These are phyloP conservation scores for Triplophysa tibetana DNA, from an alignment of 2,113 vertebrate species.

Conservation along the genomic window DNA sequence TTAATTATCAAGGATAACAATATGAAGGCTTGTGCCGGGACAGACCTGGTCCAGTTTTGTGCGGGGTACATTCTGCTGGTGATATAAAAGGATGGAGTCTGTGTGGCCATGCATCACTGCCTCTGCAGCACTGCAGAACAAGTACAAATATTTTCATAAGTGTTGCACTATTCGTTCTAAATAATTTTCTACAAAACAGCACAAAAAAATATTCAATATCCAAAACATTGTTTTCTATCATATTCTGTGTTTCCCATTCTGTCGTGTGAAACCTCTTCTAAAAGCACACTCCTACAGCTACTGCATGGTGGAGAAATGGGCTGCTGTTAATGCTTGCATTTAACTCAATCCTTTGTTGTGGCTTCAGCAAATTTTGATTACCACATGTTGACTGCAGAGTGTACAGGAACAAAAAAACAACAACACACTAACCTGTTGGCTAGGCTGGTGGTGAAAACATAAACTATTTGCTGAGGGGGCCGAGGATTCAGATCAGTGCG, in stretches of 20 bases:
- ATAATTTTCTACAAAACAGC: neutral
- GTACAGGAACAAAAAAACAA: neutral
- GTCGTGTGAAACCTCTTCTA: neutral
- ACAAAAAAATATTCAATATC: neutral
- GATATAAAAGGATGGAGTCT: constrained; percentile 92
- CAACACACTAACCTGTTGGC: constrained; percentile 88
- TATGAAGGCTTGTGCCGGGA: neutral
- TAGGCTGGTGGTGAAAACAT: constrained; percentile 93
- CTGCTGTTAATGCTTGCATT: neutral
- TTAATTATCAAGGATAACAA: neutral
- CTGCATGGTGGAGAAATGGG: neutral
- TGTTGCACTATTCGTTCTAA: neutral
- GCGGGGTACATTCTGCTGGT: constrained; percentile 92
- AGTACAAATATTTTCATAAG: constrained; percentile 42
- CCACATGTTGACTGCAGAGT: neutral
- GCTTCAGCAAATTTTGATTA: neutral
- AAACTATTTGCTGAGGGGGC: constrained; percentile 84
- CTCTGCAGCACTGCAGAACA: constrained; percentile 85
- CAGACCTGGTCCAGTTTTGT: constrained; percentile 91
- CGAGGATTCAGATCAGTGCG: constrained; percentile 75
- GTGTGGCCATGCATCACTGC: constrained; percentile 91
- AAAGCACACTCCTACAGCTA: constrained; percentile 10
- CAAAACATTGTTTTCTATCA: neutral
- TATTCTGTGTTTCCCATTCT: neutral
- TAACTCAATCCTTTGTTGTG: constrained; percentile 9